Evolutionary conservation across 2,888 invertebrate genomes (phyloP), one percentile per base, ranked within the genome.

Genomic region (Acanthoscelides obtectus): DNA sequence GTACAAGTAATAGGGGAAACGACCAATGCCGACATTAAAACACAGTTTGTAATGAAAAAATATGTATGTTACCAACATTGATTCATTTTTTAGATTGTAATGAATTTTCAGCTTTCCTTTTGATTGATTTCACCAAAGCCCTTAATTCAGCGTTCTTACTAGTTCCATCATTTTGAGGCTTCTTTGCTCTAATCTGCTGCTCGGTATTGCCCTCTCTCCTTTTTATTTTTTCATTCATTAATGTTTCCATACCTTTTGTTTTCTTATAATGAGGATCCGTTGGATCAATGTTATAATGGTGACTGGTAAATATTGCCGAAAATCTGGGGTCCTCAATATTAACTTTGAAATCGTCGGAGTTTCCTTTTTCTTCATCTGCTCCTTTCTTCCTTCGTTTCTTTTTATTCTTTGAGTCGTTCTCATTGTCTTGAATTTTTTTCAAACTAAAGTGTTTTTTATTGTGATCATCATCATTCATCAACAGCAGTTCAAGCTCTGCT

Each of bases 211-310:
- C 83, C 2, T 86, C 87, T 79, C 93, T 87, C 74, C 95, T 87
- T 80, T 93, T 94, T 6, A 95, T 84, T 85, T 97, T 97, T 83
- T 97, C 96, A 73, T 89, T 86, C 65, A 97, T 91, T 0, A 97
- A 85, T 74, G 90, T 90, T 76, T 95, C 93, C 90, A 95, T 97
- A 69, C 91, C 95, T 84, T 94, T 94, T 0, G 97, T 98, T 84
- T 94, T 94, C 85, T 94, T 94, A 82, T 90, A 98, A 84, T 94
- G 93, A 0, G 96, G 91, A 87, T 97, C 93, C 0, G 95, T 93
- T 0, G 97, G 98, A 86, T 98, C 98, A 74, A 98, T 94, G 82
- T 97, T 98, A 83, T 88, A 98, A 74, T 92, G 89, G 87, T 96
- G 95, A 0, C 95, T 95, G 5, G 92, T 90, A 83, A 91, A 98